Evolutionary conservation across 1,140 invertebrate species (phyloP).

Genomic region (Drosophila arizonae): DNA sequence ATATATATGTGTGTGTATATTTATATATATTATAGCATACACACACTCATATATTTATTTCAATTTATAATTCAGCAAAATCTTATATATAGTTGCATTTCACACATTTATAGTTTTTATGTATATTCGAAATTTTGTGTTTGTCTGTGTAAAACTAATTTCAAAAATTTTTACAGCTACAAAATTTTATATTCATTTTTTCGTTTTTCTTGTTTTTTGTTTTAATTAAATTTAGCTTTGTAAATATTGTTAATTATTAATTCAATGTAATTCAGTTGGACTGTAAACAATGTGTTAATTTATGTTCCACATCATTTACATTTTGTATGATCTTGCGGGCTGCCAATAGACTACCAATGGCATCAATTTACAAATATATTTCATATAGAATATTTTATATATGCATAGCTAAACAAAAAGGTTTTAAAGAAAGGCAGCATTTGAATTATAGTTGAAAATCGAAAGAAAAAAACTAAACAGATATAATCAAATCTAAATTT

Average conservation of each 20-base stretch:
- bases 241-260: slow-evolving; percentile 20
- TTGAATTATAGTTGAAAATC: too few species aligned
- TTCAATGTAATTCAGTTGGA: slow-evolving; percentile 17
- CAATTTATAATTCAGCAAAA: slow-evolving; percentile 12
- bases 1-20: background rate
- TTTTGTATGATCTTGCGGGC: background rate
- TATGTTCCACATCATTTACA: slow-evolving; percentile 27
- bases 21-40: slow-evolving; percentile 3
- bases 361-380: background rate
- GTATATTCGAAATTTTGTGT: slow-evolving; percentile 33
- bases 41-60: background rate
- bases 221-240: slow-evolving; percentile 11
- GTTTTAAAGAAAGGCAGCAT: too few species aligned
- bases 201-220: slow-evolving; percentile 14
- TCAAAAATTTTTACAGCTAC: slow-evolving; percentile 32
- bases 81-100: slow-evolving; percentile 16
- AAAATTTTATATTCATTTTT: slow-evolving; percentile 13
- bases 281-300: slow-evolving; percentile 43
- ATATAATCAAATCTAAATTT: too few species aligned
- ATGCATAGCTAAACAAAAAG: too few species aligned
- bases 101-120: slow-evolving; percentile 10
- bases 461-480: too few species aligned
- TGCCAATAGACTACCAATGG: background rate
- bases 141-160: slow-evolving; percentile 38
- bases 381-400: too few species aligned